These are phyloP conservation scores for Aphelenchoides avenae DNA, from an alignment of 1,140 invertebrate genomes.

Conservation along the genomic window DNA sequence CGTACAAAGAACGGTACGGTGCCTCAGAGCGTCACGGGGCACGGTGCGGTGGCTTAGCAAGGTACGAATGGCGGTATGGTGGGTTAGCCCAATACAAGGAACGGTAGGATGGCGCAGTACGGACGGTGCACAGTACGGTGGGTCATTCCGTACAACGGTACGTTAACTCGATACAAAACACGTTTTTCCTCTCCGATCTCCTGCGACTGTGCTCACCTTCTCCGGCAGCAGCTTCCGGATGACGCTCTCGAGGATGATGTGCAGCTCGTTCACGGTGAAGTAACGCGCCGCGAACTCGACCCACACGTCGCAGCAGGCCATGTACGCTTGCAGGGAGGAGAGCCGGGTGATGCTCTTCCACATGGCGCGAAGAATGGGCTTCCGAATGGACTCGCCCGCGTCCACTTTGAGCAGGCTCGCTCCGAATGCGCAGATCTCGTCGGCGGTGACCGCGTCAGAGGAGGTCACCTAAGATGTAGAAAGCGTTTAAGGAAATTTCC, in stretches of 20 bases:
- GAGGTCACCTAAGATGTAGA: slow-evolving; percentile 29
- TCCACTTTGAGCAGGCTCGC: slow-evolving; percentile 21
- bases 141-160: too few species aligned
- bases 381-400: slow-evolving; percentile 16
- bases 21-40: too few species aligned
- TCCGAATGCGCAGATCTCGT: slow-evolving; percentile 34
- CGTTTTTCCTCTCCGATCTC: too few species aligned
- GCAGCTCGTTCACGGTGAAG: slow-evolving; percentile 30
- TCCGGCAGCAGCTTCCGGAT: slow-evolving; percentile 25
- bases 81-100: too few species aligned
- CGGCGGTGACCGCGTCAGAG: slow-evolving; percentile 27
- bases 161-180: too few species aligned
- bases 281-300: slow-evolving; percentile 41
- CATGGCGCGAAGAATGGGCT: slow-evolving; percentile 21
- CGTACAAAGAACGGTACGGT: too few species aligned
- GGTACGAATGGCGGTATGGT: too few species aligned
- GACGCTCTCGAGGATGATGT: slow-evolving; percentile 32
- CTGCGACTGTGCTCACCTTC: too few species aligned
- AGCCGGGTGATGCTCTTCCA: slow-evolving; percentile 36
- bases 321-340: slow-evolving; percentile 18
- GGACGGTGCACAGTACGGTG: too few species aligned
- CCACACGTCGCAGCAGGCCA: slow-evolving; percentile 32
- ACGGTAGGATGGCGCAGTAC: too few species aligned
- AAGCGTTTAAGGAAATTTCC: too few species aligned
- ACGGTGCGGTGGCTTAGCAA: too few species aligned